Evolutionary conservation across 2,797 vertebrate species (phyloP).

Genomic region (Acanthis flammea): DNA sequence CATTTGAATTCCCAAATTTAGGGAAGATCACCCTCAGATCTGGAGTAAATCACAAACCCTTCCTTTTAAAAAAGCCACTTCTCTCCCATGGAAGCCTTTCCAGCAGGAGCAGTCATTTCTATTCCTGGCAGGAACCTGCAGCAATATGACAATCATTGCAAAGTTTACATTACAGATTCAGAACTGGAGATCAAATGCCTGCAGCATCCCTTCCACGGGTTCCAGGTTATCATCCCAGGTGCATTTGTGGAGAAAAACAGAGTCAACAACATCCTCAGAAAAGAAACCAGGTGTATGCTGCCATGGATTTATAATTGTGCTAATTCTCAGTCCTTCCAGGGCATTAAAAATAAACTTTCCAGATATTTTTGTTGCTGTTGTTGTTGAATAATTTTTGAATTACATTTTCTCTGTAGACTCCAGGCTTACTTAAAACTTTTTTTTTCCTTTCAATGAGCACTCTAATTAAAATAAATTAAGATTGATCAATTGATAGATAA

Average conservation of each 20-base stretch:
- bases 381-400: background rate
- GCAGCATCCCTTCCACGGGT: background rate
- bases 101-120: background rate
- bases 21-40: background rate
- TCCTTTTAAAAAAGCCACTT: background rate
- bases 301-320: background rate
- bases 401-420: background rate
- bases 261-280: background rate
- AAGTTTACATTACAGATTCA: background rate
- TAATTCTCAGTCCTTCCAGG: background rate
- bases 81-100: background rate
- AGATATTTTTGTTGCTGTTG: background rate
- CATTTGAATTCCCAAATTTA: background rate
- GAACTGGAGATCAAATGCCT: background rate
- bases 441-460: background rate
- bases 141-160: background rate
- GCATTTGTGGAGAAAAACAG: background rate
- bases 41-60: background rate
- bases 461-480: background rate
- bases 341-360: background rate
- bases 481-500: background rate
- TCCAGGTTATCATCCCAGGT: background rate
- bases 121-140: background rate
- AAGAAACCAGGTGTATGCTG: background rate
- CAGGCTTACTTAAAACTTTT: background rate